Evolutionary conservation across 2,797 vertebrate species (phyloP), one percentile per base, ranked within the genome.

Genomic region (Acrossocheilus wenchowensis): DNA sequence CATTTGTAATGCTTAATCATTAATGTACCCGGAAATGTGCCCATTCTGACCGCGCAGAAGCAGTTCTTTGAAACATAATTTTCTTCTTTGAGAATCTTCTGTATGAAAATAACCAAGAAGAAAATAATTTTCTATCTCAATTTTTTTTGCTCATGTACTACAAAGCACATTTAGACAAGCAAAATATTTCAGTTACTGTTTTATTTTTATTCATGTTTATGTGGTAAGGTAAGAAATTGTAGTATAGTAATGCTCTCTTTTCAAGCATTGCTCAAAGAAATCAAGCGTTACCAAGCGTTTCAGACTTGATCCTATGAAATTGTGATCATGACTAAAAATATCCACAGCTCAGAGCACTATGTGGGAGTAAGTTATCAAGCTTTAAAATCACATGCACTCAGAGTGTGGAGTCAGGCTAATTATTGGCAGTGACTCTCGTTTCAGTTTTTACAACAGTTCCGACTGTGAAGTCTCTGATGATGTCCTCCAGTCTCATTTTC

Each of bases 21-120:
- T 95, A 94, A 95, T 94, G 91, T 86, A 90, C 91, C 92, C 89
- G 88, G 89, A 92, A 89, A 90, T 87, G 89, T 92, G 92, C 93
- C 91, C 92, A 88, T 92, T 90, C 90, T 88, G 84, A 89, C 92
- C 89, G 87, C 75, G 84, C 88, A 87, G 88, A 89, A 86, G 90
- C 90, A 83, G 72, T 88, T 87, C 48, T 3, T 43, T 43, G 81
- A 90, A 34, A 62, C 41, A 73, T 50, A 36, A 19, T 72, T 82
- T 78, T 85, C 30, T 68, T 39, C 21, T 60, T 85, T 82, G 21
- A 82, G 30, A 68, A 87, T 54, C n/a, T 48, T 34, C 41, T 45
- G 6, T 60, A 3, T 30, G 4, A 15, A 74, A 83, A 30, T 62
- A 30, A 41, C 15, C 1, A 72, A 57, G 26, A 78, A 64, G 2